phyloP scores from a whole-genome alignment of 2,888 invertebrate genomes.

The Leptopilina syphax region DNA sequence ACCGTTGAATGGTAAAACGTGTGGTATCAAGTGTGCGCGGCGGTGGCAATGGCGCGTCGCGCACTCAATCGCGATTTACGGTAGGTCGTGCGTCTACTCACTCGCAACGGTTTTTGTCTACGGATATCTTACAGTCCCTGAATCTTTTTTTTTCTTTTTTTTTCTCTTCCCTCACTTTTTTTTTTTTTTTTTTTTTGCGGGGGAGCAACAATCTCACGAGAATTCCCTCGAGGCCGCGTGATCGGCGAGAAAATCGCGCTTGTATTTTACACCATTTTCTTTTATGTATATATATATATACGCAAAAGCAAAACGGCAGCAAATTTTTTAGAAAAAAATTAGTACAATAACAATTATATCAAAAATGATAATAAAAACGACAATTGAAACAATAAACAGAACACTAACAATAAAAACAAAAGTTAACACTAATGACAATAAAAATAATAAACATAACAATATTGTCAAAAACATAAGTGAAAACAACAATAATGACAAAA shows the following conservation, averaged over 20 bases:
- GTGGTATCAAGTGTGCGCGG: neutral
- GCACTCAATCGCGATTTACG: constrained; percentile 21
- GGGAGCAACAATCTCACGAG: constrained; percentile 46
- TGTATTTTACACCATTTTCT: constrained; percentile 33
- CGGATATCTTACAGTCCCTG: neutral
- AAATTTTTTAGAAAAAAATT: too few species aligned
- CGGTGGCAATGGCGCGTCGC: constrained; percentile 22
- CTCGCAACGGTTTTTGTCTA: constrained; percentile 22
- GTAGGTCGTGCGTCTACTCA: constrained; percentile 33
- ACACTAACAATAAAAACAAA: too few species aligned
- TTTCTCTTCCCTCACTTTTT: constrained; percentile 7
- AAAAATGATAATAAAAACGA: too few species aligned
- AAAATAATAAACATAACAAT: too few species aligned
- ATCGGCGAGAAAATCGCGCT: constrained; percentile 49
- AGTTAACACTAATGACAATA: too few species aligned
- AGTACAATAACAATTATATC: too few species aligned
- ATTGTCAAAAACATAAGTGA: too few species aligned
- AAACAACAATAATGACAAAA: too few species aligned
- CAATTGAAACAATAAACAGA: too few species aligned
- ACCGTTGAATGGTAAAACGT: constrained; percentile 4
- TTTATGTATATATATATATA: too few species aligned
- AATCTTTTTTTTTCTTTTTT: neutral
- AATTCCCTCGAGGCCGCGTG: constrained; percentile 41
- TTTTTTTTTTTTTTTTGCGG: constrained; percentile 18
- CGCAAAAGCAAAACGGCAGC: neutral